Evolutionary conservation across 1,140 invertebrate genomes (phyloP).

Genomic region (Leptoteleia sp.): DNA sequence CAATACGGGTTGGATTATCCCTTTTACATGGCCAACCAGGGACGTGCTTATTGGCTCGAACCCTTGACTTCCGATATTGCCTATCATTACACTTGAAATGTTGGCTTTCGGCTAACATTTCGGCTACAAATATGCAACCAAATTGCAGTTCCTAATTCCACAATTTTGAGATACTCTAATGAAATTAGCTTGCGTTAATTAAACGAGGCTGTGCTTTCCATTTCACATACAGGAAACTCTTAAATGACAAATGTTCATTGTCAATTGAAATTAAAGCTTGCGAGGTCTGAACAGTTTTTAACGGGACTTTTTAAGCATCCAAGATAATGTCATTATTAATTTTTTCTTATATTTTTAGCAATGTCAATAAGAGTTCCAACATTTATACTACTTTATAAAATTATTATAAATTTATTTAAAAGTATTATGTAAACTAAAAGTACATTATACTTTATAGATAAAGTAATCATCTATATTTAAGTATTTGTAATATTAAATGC

Average conservation of each 20-base stretch:
- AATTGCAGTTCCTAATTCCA: slow-evolving; percentile 49
- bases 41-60: slow-evolving; percentile 63
- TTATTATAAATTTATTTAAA: too few relatives aligned
- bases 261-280: background rate
- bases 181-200: slow-evolving; percentile 35
- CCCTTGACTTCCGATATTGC: slow-evolving; percentile 59
- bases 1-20: slow-evolving; percentile 65
- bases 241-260: slow-evolving; percentile 8
- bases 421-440: too few relatives aligned
- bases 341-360: too few relatives aligned
- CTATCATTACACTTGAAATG: slow-evolving; percentile 65
- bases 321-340: too few relatives aligned
- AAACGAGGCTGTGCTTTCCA: slow-evolving; percentile 12
- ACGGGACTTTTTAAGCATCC: too few relatives aligned
- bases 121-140: background rate
- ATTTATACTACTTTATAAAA: too few relatives aligned
- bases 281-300: too few relatives aligned
- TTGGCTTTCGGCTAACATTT: slow-evolving; percentile 39
- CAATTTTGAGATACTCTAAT: slow-evolving; percentile 40
- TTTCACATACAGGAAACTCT: background rate
- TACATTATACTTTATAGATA: too few relatives aligned
- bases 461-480: too few relatives aligned
- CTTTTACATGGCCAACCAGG: slow-evolving; percentile 63
- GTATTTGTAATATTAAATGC: too few relatives aligned
- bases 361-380: too few relatives aligned